Evolutionary conservation across 2,888 invertebrate species (phyloP).

Genomic region (Trachelus stipa): DNA sequence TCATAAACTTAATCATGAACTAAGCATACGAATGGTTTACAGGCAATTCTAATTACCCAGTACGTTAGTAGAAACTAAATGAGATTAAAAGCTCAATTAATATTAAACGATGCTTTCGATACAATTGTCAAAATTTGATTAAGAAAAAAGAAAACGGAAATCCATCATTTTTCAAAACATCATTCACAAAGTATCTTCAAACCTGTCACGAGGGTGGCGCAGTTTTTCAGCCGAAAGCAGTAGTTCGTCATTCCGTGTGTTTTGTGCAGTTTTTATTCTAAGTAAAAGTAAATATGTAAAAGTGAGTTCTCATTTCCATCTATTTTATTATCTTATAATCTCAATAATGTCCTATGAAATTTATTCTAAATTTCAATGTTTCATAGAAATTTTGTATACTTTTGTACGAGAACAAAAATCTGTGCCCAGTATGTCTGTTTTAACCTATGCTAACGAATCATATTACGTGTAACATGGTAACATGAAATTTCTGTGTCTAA

Average conservation of each 20-base stretch:
- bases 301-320: constrained; percentile 43
- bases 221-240: constrained; percentile 32
- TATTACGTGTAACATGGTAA: constrained; percentile 11
- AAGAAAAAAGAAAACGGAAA: background rate
- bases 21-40: background rate
- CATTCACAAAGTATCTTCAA: constrained; percentile 5
- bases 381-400: background rate
- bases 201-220: constrained; percentile 44
- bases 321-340: constrained; percentile 9
- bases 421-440: constrained; percentile 14
- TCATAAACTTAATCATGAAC: background rate
- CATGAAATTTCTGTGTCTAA: background rate
- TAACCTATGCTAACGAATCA: constrained; percentile 19
- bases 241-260: constrained; percentile 49
- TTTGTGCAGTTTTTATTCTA: constrained; percentile 45
- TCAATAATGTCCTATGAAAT: constrained; percentile 4
- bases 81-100: background rate
- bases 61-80: background rate
- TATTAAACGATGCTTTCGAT: background rate
- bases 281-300: constrained; percentile 59
- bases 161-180: background rate
- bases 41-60: background rate
- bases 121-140: background rate
- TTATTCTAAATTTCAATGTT: constrained; percentile 11
- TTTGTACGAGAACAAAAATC: background rate